Percentiles rank a stretch among this genome's conserved stretches.
phyloP scores from a whole-genome alignment of 2,888 invertebrate species.

The Tetramorium bicarinatum region DNA sequence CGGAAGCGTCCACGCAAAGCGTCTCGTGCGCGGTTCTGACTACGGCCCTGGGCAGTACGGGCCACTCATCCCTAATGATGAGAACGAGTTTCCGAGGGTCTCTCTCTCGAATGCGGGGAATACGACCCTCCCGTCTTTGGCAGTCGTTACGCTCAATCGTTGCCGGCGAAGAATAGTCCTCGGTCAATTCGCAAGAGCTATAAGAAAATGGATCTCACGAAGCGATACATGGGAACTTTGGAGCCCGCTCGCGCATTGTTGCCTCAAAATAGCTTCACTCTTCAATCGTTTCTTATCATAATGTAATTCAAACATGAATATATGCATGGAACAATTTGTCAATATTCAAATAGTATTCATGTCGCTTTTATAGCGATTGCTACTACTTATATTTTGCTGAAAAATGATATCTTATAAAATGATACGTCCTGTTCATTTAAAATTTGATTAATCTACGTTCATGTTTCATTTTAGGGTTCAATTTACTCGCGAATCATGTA shows the following conservation, averaged over 20 bases:
- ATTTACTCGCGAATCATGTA: slow-evolving; percentile 11
- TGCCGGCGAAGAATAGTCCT: slow-evolving; percentile 56
- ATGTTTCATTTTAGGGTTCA: slow-evolving; percentile 12
- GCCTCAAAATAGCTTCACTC: not conserved
- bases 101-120: slow-evolving; percentile 59
- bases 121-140: slow-evolving; percentile 64
- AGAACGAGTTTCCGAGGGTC: slow-evolving; percentile 76
- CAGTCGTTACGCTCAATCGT: slow-evolving; percentile 72
- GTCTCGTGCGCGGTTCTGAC: slow-evolving; percentile 38
- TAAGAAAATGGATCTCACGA: slow-evolving; percentile 38
- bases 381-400: not conserved
- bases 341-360: not conserved
- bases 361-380: not conserved
- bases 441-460: slow-evolving; percentile 15
- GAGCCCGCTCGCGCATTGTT: not conserved
- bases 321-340: not conserved
- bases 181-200: slow-evolving; percentile 52
- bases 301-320: not conserved
- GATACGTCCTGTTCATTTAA: not conserved
- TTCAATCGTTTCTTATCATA: not conserved
- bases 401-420: not conserved
- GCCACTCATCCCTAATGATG: slow-evolving; percentile 76
- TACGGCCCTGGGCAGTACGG: slow-evolving; percentile 70
- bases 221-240: slow-evolving; percentile 18
- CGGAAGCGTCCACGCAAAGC: slow-evolving; percentile 70